These are phyloP conservation scores for Lathronympha strigana DNA, from an alignment of 2,888 invertebrate genomes.

Conservation along the genomic window DNA sequence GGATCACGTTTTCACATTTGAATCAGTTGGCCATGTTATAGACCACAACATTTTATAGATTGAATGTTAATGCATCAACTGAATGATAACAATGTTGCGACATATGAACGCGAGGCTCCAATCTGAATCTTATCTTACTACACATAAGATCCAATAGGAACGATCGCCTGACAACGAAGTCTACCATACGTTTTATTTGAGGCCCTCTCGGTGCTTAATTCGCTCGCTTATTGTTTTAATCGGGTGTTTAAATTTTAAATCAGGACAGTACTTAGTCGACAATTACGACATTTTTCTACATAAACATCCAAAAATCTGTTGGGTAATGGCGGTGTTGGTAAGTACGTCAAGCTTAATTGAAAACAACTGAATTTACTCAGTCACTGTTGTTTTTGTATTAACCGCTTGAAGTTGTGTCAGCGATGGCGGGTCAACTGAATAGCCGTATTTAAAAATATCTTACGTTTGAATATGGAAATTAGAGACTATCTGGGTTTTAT, in stretches of 20 bases:
- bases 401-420: conserved; percentile 19
- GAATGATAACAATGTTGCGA: conserved; percentile 21
- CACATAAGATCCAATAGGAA: conserved; percentile 1
- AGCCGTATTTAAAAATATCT: conserved; percentile 19
- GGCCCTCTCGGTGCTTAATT: conserved; percentile 21
- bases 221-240: conserved; percentile 33
- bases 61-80: conserved; percentile 20
- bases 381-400: neutral
- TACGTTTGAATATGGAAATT: conserved; percentile 20
- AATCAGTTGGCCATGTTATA: conserved; percentile 26
- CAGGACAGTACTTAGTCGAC: conserved; percentile 27
- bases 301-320: conserved; percentile 35
- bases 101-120: conserved; percentile 7
- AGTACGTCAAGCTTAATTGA: conserved; percentile 21
- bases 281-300: conserved; percentile 35
- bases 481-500: neutral
- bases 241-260: conserved; percentile 33
- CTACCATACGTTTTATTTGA: conserved; percentile 6
- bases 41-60: conserved; percentile 28
- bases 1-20: conserved; percentile 30
- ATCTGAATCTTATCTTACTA: neutral
- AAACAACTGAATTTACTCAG: neutral
- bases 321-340: conserved; percentile 26
- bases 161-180: neutral
- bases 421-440: conserved; percentile 3